Conservation (phyloP, 1,140 invertebrate species). For the Penaeus japonicus region DNA sequence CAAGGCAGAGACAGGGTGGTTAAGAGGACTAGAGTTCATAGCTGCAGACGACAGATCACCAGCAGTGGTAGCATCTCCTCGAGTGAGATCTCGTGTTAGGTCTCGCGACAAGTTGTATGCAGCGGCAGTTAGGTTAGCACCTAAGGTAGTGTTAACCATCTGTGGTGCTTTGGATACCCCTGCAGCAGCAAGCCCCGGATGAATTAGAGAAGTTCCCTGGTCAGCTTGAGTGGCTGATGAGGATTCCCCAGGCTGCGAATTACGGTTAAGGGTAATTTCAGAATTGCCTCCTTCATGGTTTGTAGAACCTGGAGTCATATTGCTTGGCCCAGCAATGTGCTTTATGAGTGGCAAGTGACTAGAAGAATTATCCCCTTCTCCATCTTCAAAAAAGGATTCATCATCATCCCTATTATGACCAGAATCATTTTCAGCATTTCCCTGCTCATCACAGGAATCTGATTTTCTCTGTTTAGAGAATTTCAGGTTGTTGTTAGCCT, state of each 20-base stretch:
- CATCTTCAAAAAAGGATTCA: slow-evolving; percentile 49
- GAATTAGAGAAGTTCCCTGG: slow-evolving; percentile 35
- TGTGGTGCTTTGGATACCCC: slow-evolving; percentile 42
- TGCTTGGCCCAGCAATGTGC: neutral
- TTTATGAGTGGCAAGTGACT: neutral
- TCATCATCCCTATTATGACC: slow-evolving; percentile 26
- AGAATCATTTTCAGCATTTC: neutral
- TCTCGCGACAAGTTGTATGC: slow-evolving; percentile 55
- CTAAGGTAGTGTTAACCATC: slow-evolving; percentile 48
- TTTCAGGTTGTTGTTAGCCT: slow-evolving; percentile 57
- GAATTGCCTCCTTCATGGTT: slow-evolving; percentile 19
- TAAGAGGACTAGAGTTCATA: slow-evolving; percentile 38
- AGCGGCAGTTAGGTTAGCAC: slow-evolving; percentile 40
- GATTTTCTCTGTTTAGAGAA: slow-evolving; percentile 41
- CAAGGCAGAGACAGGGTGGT: slow-evolving; percentile 40
- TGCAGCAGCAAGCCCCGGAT: slow-evolving; percentile 28
- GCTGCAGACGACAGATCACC: slow-evolving; percentile 29
- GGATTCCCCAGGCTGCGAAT: slow-evolving; percentile 13
- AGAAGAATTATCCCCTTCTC: slow-evolving; percentile 41
- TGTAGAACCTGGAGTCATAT: slow-evolving; percentile 10
- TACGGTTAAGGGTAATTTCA: slow-evolving; percentile 4
- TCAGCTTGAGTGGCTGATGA: slow-evolving; percentile 24
- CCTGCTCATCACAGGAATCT: neutral
- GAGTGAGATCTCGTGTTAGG: slow-evolving; percentile 38
- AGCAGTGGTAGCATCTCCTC: slow-evolving; percentile 3